Evolutionary conservation across 2,888 invertebrate species (phyloP).

Genomic region (Cancer borealis): DNA sequence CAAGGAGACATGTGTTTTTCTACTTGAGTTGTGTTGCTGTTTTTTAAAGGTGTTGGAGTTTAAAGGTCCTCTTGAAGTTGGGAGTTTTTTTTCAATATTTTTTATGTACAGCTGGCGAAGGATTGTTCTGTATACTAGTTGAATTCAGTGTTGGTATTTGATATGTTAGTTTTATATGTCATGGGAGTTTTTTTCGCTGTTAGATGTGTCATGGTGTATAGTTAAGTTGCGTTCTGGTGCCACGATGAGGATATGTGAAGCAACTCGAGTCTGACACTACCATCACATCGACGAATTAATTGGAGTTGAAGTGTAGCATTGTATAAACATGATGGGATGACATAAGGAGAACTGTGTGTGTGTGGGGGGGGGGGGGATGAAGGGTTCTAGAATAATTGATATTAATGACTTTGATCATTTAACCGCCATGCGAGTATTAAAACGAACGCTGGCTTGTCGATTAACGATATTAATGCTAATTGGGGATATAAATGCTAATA

Average conservation of each 20-base stretch:
- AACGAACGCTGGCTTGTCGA: neutral
- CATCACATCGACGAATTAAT: no score
- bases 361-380: neutral
- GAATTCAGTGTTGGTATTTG: neutral
- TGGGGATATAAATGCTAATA: conserved; percentile 10
- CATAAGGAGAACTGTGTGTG: no score
- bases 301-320: no score
- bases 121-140: neutral
- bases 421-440: neutral
- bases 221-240: neutral
- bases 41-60: no score
- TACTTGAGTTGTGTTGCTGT: neutral
- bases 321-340: no score
- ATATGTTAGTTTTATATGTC: neutral
- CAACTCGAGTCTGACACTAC: no score
- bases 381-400: neutral
- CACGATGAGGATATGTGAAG: neutral
- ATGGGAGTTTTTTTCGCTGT: neutral
- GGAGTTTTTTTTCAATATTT: neutral
- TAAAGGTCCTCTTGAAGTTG: no score
- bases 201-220: neutral
- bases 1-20: neutral
- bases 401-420: conserved; percentile 11
- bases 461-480: neutral
- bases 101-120: neutral